Conservation (phyloP, 23 tunicate genomes). For the Trididemnum miniatum region DNA sequence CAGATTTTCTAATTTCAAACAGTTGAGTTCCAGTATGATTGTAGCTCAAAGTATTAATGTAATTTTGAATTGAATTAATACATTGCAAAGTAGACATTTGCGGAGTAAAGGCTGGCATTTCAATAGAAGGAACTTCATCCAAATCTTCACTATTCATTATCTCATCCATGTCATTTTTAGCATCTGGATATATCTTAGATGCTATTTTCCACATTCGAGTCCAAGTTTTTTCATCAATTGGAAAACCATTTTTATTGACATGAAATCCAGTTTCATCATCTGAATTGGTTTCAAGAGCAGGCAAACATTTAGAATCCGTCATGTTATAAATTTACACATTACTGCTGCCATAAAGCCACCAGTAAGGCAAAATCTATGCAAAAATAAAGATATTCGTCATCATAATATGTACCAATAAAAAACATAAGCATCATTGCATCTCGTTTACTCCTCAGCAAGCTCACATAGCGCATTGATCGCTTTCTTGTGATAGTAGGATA, state of each 20-base stretch:
- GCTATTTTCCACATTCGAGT: conserved; percentile 83
- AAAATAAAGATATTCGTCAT: no score
- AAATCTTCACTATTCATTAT: conserved; percentile 47
- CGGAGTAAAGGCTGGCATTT: conserved; percentile 42
- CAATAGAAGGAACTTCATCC: conserved; percentile 51
- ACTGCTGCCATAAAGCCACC: no score
- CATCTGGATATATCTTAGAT: conserved; percentile 69
- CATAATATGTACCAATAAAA: no score
- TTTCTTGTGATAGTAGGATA: no score
- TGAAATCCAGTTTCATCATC: conserved; percentile 65
- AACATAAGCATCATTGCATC: no score
- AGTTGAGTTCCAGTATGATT: conserved; percentile 93
- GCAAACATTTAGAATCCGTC: no score
- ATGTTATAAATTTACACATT: no score
- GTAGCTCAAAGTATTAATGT: conserved; percentile 53
- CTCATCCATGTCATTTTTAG: conserved; percentile 58
- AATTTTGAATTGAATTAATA: conserved; percentile 56
- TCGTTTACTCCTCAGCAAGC: no score
- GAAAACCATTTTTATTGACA: conserved; percentile 84
- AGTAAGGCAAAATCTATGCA: no score
- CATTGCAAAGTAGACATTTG: conserved; percentile 40
- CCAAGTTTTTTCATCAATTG: conserved; percentile 83
- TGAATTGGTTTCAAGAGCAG: no score
- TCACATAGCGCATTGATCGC: no score
- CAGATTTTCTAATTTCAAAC: conserved; percentile 73